These are phyloP conservation scores for Drosophila obscura DNA, from an alignment of 1,140 invertebrate genomes.

Conservation along the genomic window DNA sequence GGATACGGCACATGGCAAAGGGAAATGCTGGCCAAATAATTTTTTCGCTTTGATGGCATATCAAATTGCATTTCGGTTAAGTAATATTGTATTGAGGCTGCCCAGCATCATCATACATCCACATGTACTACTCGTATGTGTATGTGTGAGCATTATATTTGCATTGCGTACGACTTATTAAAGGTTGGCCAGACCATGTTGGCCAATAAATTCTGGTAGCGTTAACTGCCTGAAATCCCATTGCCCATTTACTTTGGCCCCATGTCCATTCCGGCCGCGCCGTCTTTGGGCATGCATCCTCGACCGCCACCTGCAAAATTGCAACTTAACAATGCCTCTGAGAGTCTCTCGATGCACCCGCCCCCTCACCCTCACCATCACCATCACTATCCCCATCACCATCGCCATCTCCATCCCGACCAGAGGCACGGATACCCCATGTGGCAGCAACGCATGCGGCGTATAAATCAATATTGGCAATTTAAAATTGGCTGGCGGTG, in stretches of 20 bases:
- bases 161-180: conserved; percentile 48
- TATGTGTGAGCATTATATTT: conserved; percentile 20
- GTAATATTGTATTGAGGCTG: conserved; percentile 53
- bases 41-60: conserved; percentile 62
- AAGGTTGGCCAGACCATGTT: conserved; percentile 45
- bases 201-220: conserved; percentile 73
- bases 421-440: conserved; percentile 59
- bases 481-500: conserved; percentile 81
- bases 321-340: conserved; percentile 78
- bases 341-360: conserved; percentile 39
- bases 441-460: conserved; percentile 72
- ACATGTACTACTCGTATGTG: background rate
- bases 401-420: background rate
- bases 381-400: conserved; percentile 1
- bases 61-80: conserved; percentile 66
- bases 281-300: conserved; percentile 32
- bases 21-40: conserved; percentile 27
- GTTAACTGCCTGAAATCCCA: conserved; percentile 76
- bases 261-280: conserved; percentile 42
- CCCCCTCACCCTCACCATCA: background rate
- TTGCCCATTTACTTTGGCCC: conserved; percentile 69
- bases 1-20: conserved; percentile 18
- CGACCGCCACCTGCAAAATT: conserved; percentile 72
- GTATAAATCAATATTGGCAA: conserved; percentile 81
- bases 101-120: background rate